Percentiles rank a stretch among this genome's conserved stretches.
Conservation (phyloP, 2,113 vertebrate species). For the Periophthalmus modestus region DNA sequence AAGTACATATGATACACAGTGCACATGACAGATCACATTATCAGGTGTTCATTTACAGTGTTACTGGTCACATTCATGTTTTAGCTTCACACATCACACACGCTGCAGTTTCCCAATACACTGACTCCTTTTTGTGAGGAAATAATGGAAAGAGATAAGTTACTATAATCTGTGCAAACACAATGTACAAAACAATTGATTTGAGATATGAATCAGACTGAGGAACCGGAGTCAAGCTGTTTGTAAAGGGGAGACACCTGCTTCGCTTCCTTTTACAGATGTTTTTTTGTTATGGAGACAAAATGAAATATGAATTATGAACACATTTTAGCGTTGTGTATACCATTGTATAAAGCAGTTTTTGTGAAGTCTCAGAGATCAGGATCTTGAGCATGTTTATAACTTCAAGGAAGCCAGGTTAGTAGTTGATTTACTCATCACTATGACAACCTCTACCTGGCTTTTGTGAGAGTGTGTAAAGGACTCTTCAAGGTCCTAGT, state of each 20-base stretch:
- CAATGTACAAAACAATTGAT: neutral
- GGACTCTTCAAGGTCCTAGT: neutral
- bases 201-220: neutral
- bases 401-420: constrained; percentile 24
- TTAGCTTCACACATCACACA: neutral
- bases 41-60: neutral
- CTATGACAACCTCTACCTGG: constrained; percentile 49
- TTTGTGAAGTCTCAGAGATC: constrained; percentile 15
- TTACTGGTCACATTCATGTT: neutral
- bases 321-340: neutral
- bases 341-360: neutral
- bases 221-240: too few relatives aligned
- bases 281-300: neutral
- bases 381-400: neutral
- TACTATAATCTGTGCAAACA: neutral
- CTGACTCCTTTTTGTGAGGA: too few relatives aligned
- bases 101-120: neutral
- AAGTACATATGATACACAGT: too few relatives aligned
- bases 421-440: constrained; percentile 68
- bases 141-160: too few relatives aligned
- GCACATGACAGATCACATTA: too few relatives aligned
- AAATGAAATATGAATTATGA: neutral
- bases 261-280: neutral
- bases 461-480: neutral
- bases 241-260: neutral